These are phyloP conservation scores for Seira musarum DNA, from an alignment of 2,888 invertebrate genomes.

Conservation along the genomic window DNA sequence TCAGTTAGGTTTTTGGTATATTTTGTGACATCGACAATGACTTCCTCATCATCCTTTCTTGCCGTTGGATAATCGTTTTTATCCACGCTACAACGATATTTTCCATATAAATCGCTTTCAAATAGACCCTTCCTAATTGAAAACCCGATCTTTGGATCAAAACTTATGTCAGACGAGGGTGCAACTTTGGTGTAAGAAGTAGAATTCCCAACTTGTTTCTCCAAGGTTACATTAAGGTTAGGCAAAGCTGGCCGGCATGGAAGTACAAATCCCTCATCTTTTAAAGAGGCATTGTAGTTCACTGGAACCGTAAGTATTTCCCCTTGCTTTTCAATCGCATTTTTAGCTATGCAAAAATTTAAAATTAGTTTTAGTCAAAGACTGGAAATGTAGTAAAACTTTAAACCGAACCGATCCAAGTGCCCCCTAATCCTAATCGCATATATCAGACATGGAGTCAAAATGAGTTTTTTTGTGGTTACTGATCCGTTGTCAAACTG, in stretches of 20 bases:
- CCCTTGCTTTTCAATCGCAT: slow-evolving; percentile 8
- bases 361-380: no score
- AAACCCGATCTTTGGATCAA: slow-evolving; percentile 16
- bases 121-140: not conserved
- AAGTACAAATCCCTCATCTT: not conserved
- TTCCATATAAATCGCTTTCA: not conserved
- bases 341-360: no score
- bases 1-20: no score
- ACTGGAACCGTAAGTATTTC: not conserved
- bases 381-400: no score
- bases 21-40: not conserved
- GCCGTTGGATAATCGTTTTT: not conserved
- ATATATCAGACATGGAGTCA: no score
- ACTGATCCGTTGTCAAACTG: no score
- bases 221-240: not conserved
- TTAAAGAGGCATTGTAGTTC: no score
- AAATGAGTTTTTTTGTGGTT: no score
- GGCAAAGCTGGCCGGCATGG: slow-evolving; percentile 18
- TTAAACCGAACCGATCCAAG: no score
- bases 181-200: no score
- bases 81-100: not conserved
- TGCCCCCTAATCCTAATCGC: no score
- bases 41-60: not conserved
- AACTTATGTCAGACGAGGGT: not conserved
- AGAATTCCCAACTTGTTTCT: no score